Evolutionary conservation across 1,140 invertebrate genomes (phyloP).

Genomic region (Anastrepha obliqua): DNA sequence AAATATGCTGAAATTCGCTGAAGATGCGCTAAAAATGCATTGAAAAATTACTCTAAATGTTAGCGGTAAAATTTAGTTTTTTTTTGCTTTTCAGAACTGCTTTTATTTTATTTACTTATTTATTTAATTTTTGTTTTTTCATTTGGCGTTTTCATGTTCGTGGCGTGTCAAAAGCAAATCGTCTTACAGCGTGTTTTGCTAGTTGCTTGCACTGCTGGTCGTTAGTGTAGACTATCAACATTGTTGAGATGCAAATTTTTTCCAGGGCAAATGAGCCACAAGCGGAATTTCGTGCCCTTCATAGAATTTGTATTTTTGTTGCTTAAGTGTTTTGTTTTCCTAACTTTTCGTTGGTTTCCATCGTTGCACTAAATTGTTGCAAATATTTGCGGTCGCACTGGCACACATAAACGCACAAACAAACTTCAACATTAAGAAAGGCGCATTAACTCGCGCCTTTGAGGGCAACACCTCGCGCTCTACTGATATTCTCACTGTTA

Average conservation of each 20-base stretch:
- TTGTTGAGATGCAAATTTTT: slow-evolving; percentile 42
- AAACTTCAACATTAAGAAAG: not conserved
- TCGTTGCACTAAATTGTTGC: slow-evolving; percentile 22
- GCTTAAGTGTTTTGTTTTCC: not conserved
- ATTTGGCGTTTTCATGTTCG: not conserved
- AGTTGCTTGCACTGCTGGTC: slow-evolving; percentile 2
- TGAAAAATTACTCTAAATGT: slow-evolving; percentile 25
- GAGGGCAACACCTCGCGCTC: not conserved
- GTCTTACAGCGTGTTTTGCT: not conserved
- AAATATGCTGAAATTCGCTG: not conserved
- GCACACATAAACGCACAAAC: not conserved
- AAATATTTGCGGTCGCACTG: slow-evolving; percentile 42
- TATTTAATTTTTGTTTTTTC: not conserved
- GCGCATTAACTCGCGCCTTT: not conserved
- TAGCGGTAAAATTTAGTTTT: slow-evolving; percentile 6
- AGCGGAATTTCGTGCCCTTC: slow-evolving; percentile 41
- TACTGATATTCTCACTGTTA: not conserved
- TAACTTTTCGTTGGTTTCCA: slow-evolving; percentile 10
- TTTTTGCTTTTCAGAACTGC: not conserved
- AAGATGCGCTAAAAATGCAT: not conserved
- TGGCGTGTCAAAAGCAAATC: slow-evolving; percentile 46
- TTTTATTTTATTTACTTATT: not conserved
- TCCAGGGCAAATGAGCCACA: slow-evolving; percentile 37
- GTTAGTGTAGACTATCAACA: not conserved
- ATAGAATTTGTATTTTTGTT: not conserved